phyloP scores from a whole-genome alignment of 2,113 vertebrate genomes.

The Irena cyanogastra region DNA sequence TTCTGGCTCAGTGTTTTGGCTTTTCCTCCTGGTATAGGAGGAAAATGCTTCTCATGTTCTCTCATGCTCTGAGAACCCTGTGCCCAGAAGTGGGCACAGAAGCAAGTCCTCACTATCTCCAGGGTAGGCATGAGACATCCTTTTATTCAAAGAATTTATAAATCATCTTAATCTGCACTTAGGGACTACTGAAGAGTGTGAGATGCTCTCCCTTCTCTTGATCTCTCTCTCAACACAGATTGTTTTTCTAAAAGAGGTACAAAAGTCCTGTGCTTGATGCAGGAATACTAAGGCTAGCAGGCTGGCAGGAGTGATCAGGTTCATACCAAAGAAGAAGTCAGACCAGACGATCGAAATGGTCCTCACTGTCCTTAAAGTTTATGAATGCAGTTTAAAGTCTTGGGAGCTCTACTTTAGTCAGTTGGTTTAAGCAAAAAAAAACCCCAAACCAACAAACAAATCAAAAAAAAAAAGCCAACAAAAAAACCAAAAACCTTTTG shows the following conservation, averaged over 20 bases:
- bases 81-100: background rate
- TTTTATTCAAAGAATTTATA: background rate
- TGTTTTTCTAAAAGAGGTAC: background rate
- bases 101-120: background rate
- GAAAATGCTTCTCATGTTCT: too few relatives aligned
- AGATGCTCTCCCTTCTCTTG: accelerated
- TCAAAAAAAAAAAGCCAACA: background rate
- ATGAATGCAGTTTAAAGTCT: background rate
- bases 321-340: background rate
- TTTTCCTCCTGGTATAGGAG: background rate
- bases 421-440: background rate
- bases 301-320: background rate
- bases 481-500: background rate
- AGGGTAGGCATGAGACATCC: background rate
- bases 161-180: background rate
- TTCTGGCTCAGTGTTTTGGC: background rate
- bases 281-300: background rate
- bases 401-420: background rate
- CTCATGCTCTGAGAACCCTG: background rate
- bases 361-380: background rate
- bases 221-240: background rate
- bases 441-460: background rate
- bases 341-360: background rate
- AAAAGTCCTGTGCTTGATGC: background rate
- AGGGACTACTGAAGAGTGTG: accelerated